A percentile compares a stretch with the other conserved stretches of the same genome.
These are phyloP conservation scores for Camptogramma bilineatum DNA, from an alignment of 2,888 invertebrate genomes.

Conservation along the genomic window DNA sequence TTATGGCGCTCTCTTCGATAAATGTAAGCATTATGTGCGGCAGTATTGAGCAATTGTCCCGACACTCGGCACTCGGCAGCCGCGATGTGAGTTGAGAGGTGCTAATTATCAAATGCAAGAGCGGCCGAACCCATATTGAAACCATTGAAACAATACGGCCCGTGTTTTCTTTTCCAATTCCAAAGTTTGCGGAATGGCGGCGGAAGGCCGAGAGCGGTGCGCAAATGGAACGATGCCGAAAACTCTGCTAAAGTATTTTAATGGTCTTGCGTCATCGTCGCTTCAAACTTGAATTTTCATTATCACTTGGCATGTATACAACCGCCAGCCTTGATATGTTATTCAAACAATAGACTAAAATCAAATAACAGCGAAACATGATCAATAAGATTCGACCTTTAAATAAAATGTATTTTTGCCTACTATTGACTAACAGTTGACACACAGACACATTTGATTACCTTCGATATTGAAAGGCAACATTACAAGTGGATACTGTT, in stretches of 20 bases:
- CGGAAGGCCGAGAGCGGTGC: slow-evolving; percentile 81
- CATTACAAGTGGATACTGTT: slow-evolving; percentile 13
- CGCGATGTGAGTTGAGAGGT: slow-evolving; percentile 70
- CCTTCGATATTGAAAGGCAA: slow-evolving; percentile 47
- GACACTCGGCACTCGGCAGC: slow-evolving; percentile 35
- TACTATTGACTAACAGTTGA: slow-evolving; percentile 59
- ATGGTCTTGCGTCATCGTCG: slow-evolving; percentile 84
- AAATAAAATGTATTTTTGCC: slow-evolving; percentile 66
- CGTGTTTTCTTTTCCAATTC: slow-evolving; percentile 83
- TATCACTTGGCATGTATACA: slow-evolving; percentile 83
- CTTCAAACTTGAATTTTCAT: slow-evolving; percentile 85
- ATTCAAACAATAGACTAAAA: slow-evolving; percentile 83
- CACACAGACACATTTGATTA: slow-evolving; percentile 53
- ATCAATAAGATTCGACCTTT: slow-evolving; percentile 76
- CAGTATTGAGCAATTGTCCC: slow-evolving; percentile 66
- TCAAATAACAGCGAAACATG: slow-evolving; percentile 77
- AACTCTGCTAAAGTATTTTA: slow-evolving; percentile 80
- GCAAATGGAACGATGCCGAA: slow-evolving; percentile 84
- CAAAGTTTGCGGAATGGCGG: slow-evolving; percentile 83
- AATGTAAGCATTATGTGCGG: slow-evolving; percentile 70
- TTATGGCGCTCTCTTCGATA: slow-evolving; percentile 79
- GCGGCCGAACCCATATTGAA: slow-evolving; percentile 80
- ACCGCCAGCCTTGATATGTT: slow-evolving; percentile 83
- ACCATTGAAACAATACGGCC: slow-evolving; percentile 83
- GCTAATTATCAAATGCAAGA: slow-evolving; percentile 85